These are phyloP conservation scores for Liparis tanakae DNA, from an alignment of 2,797 vertebrate species.

Conservation along the genomic window DNA sequence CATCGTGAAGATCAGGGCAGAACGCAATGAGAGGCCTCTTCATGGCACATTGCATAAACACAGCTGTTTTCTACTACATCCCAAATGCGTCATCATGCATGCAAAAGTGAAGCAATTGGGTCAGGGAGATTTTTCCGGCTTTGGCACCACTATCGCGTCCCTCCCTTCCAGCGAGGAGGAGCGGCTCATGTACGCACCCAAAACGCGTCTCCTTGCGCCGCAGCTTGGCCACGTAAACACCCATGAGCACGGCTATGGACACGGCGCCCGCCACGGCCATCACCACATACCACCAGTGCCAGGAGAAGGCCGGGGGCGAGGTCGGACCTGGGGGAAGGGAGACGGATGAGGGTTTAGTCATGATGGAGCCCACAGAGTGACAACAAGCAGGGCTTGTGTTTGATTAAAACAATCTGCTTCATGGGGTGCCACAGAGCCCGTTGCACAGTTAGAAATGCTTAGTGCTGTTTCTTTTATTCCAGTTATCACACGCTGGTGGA, in stretches of 20 bases:
- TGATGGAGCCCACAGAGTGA: background rate
- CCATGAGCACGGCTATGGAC: slow-evolving; percentile 83
- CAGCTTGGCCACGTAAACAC: slow-evolving; percentile 86
- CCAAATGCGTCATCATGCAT: slow-evolving; percentile 38
- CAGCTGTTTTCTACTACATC: slow-evolving; percentile 2
- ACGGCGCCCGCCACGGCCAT: slow-evolving; percentile 85
- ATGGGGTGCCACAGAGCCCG: background rate
- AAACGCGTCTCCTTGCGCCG: slow-evolving; percentile 91
- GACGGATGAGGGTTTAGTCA: slow-evolving; percentile 19
- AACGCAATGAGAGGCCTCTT: background rate
- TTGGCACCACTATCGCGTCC: slow-evolving; percentile 36
- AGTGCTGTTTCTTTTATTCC: background rate
- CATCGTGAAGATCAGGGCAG: background rate
- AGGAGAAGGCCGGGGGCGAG: slow-evolving; percentile 80
- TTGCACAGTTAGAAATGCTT: background rate
- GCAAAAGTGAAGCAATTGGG: slow-evolving; percentile 26
- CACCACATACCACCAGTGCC: slow-evolving; percentile 95
- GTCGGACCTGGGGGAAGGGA: slow-evolving; percentile 60
- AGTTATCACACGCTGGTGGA: background rate
- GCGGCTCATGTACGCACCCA: slow-evolving; percentile 80
- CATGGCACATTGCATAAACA: background rate
- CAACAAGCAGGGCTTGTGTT: background rate
- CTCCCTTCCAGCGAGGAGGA: slow-evolving; percentile 53
- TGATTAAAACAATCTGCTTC: background rate
- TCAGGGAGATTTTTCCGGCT: slow-evolving; percentile 32